Base-by-base conservation (phyloP, 2,113 vertebrate species). In the Tachuris rubrigastra region DNA sequence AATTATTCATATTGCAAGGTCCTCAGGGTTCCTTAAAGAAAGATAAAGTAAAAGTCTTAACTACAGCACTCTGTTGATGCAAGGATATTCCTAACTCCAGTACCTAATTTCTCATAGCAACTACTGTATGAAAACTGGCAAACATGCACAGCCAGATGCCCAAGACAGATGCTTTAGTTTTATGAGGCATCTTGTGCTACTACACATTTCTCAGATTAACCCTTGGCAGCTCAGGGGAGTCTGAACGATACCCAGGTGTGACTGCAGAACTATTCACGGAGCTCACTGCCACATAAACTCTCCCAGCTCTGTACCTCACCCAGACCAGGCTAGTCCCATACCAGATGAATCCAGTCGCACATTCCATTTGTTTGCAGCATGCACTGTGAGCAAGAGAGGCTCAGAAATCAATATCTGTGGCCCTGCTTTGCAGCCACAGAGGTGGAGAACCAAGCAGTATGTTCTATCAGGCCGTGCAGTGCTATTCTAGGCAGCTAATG, bases 1-100 rank as follows among this genome's bases (percentile, higher is more conserved):
- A 99, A 98, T 99, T 99, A 98, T 99, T 99, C 99, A 99, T 99
- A 98, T 98, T 98, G 98, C 91, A 98, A 98, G 96, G 92, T 97
- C 96, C 94, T 97, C 78, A 96, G 91, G 97, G 95, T 96, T 97
- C 98, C 98, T 98, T 95, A 73, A 96, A 44, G 82, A 72, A 97
- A 95, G 91, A 94, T 95, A 97, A 96, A 91, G 75, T 60, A 27
- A 42, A 78, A 89, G 41, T 68, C 74, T 96, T 96, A 97, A 95
- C 83, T 68, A 60, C 41, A 78, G 53, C 35, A 46, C 37, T 75
- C 30, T 44, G 79, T 41, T 42, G 9, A 53, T 15, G 14, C 35
- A 55, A 74, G n/a, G 41, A 90, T 80, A 91, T 63, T 80, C 66
- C 93, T 10, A 95, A 23, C 56, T 93, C 63, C 86, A 89, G 85